Evolutionary conservation across 2,888 invertebrate genomes (phyloP).

Genomic region (Anticlea derivata): DNA sequence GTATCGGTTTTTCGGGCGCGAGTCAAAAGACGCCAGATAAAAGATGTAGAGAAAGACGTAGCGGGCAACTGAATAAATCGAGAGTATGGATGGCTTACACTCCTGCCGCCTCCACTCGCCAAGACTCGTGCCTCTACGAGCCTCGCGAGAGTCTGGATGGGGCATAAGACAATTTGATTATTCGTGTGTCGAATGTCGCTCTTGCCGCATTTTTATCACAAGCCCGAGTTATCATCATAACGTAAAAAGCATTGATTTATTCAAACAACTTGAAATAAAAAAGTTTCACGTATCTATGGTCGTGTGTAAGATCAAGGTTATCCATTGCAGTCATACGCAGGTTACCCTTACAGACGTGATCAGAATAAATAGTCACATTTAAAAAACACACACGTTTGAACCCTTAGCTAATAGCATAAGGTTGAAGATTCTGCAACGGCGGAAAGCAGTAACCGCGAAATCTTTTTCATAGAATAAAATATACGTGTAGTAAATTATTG

Average conservation of each 20-base stretch:
- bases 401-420: not conserved
- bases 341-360: constrained; percentile 24
- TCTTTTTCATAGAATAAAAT: constrained; percentile 20
- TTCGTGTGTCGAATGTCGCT: no score
- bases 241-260: constrained; percentile 13
- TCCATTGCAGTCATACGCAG: constrained; percentile 32
- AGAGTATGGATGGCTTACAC: no score
- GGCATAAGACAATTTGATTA: no score
- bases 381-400: constrained; percentile 1
- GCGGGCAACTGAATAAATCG: no score
- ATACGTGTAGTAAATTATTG: constrained; percentile 16
- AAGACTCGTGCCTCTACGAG: no score
- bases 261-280: constrained; percentile 22
- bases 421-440: not conserved
- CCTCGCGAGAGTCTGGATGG: no score
- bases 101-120: no score
- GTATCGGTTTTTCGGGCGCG: no score
- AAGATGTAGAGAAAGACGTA: no score
- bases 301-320: constrained; percentile 33
- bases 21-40: no score
- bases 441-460: constrained; percentile 16
- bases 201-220: not conserved
- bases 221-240: constrained; percentile 1
- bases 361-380: constrained; percentile 15
- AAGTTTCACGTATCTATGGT: constrained; percentile 24